Base-by-base conservation (phyloP, 2,797 vertebrate species). In the Paramormyrops hopkinsi region DNA sequence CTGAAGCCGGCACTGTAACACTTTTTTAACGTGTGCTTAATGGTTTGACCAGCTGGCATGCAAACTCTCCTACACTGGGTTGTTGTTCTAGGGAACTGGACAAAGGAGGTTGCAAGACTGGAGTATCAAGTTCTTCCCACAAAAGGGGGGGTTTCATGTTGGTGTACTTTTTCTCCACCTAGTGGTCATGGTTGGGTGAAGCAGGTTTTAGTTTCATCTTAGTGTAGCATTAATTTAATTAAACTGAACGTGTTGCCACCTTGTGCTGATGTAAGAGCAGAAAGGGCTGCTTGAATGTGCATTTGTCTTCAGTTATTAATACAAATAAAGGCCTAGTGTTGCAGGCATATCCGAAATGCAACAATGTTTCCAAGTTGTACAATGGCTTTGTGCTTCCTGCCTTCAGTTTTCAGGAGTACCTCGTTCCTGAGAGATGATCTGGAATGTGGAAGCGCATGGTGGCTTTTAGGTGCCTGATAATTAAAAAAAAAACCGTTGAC, bases 361-460 rank as follows among this genome's bases (percentile, higher is more conserved):
- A 94, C 95, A 95, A 95, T 94, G 95, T 91, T 94, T 94, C 88
- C 88, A 89, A 90, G 96, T 96, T 96, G 96, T 96, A 96, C 95
- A 97, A 96, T 46, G 96, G 94, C 95, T 95, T 94, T 95, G 95
- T 46, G 37, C 41, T 46, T 3, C 19, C 76, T 46, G 76, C 29
- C 19, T 22, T 3, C 17, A n/a, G 37, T 79, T 44, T n/a, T 8
- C 7, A 44, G 41, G 41, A 82, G 41, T 9, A 82, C 37, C 76
- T 46, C 2, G 5, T 82, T 46, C 76, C 19, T n/a, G 69, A 17
- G 69, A 37, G 69, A 73, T 37, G 69, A 73, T 73, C 12, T 17
- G 76, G 6, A 82, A 82, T 11, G 76, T 46, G 76, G 19, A 79
- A 44, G 37, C 37, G 19, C 41, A 41, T 46, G 8, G 17, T 19